These are phyloP conservation scores for Siderastrea radians DNA, from an alignment of 92 coral and sea anemone species.

Conservation along the genomic window DNA sequence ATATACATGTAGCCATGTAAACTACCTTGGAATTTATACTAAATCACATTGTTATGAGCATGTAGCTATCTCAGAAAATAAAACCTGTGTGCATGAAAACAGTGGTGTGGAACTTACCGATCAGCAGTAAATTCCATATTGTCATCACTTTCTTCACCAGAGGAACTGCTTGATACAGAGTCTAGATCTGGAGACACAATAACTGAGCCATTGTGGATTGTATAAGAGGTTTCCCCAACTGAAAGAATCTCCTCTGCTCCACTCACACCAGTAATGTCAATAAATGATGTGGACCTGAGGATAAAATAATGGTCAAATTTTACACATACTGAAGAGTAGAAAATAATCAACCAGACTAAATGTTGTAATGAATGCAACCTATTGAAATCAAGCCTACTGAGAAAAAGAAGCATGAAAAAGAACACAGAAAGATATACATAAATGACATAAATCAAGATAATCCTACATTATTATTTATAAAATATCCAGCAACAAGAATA, in stretches of 20 bases:
- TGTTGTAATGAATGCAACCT: too few species aligned
- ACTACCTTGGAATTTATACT: too few species aligned
- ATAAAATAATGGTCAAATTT: neutral
- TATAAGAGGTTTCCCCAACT: neutral
- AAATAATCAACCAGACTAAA: too few species aligned
- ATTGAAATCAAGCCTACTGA: too few species aligned
- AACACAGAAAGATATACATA: too few species aligned
- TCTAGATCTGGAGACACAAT: neutral
- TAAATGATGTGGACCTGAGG: neutral
- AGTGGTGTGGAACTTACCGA: neutral
- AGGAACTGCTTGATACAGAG: neutral
- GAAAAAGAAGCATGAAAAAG: too few species aligned
- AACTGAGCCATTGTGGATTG: neutral
- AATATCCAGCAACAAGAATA: too few species aligned
- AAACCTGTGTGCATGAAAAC: neutral
- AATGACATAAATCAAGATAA: too few species aligned
- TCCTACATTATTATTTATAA: too few species aligned
- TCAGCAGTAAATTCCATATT: neutral
- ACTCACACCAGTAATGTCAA: conserved; percentile 1
- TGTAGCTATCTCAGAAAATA: neutral
- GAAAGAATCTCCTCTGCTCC: neutral
- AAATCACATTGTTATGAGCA: neutral
- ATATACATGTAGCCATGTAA: too few species aligned
- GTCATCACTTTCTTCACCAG: neutral
- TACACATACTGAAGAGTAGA: too few species aligned